Evolutionary conservation across 2,113 vertebrate genomes (phyloP).

Genomic region (Danionella cerebrum): DNA sequence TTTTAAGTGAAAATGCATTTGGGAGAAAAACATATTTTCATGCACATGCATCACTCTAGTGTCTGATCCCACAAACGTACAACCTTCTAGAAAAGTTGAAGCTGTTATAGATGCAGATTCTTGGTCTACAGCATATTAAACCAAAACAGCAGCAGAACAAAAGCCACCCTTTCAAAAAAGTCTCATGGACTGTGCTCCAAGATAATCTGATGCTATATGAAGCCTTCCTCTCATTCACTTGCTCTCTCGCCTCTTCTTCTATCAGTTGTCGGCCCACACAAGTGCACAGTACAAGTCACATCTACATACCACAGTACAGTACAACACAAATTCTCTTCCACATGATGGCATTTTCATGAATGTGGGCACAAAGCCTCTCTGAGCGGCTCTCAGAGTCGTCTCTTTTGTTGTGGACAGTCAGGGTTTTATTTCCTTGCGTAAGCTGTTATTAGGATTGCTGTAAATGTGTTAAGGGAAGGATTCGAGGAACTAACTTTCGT

Average conservation of each 20-base stretch:
- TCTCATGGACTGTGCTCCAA: neutral
- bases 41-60: too few relatives aligned
- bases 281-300: neutral
- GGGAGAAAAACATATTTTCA: too few relatives aligned
- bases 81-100: too few relatives aligned
- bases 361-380: neutral
- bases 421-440: neutral
- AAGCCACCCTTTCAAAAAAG: too few relatives aligned
- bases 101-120: too few relatives aligned
- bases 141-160: too few relatives aligned
- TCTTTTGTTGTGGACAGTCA: neutral
- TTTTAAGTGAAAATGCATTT: too few relatives aligned
- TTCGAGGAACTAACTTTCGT: neutral
- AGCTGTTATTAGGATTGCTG: neutral
- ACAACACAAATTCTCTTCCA: neutral
- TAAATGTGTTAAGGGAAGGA: neutral
- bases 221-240: neutral
- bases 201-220: neutral
- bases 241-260: neutral
- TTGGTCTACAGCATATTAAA: too few relatives aligned
- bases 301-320: neutral
- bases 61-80: too few relatives aligned
- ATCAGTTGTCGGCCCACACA: slow-evolving; percentile 1
- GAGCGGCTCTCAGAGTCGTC: neutral
- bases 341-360: neutral